These are phyloP conservation scores for Eupeodes corollae DNA, from an alignment of 1,140 invertebrate species.

Conservation along the genomic window DNA sequence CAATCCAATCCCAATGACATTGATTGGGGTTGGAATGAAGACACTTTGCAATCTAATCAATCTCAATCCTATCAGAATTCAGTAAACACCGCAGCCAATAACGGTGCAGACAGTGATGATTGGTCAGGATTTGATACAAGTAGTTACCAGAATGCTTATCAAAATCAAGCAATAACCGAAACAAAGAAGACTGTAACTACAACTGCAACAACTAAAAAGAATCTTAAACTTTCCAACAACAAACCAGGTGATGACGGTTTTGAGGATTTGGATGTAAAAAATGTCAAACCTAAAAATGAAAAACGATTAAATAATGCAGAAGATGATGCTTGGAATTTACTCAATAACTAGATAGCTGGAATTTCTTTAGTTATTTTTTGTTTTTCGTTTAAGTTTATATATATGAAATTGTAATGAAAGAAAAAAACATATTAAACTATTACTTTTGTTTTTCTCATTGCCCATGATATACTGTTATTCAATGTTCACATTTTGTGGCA, in stretches of 20 bases:
- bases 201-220: conserved; percentile 14
- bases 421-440: too few species aligned
- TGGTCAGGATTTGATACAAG: conserved; percentile 7
- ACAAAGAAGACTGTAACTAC: neutral
- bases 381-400: too few species aligned
- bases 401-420: too few species aligned
- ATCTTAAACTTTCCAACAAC: conserved; percentile 25
- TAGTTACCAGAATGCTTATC: conserved; percentile 10
- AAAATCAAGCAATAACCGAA: conserved; percentile 20
- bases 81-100: neutral
- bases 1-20: neutral
- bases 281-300: conserved; percentile 25
- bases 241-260: conserved; percentile 36
- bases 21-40: conserved; percentile 7
- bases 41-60: neutral
- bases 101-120: conserved; percentile 4
- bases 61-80: conserved; percentile 2
- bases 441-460: neutral
- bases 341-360: conserved; percentile 39
- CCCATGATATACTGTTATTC: neutral
- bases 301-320: conserved; percentile 35
- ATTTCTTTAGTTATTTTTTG: too few species aligned
- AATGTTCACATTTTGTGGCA: too few species aligned
- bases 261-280: conserved; percentile 41
- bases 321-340: conserved; percentile 46